Conservation (phyloP, 2,888 invertebrate species). For the Lathronympha strigana region DNA sequence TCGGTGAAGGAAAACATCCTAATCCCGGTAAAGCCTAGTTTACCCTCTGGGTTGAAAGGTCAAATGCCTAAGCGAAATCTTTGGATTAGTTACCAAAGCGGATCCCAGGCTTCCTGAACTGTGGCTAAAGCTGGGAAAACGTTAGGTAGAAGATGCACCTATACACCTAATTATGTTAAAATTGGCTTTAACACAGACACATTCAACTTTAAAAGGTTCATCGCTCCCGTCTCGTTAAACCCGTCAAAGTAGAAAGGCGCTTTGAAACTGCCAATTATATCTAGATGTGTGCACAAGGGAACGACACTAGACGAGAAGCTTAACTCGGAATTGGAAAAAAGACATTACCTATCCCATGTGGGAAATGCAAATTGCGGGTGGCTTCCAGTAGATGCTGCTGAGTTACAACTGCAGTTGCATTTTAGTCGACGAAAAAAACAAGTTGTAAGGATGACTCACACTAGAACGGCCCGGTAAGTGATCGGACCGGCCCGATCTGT, state of each 20-base stretch:
- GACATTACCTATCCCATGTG: constrained; percentile 52
- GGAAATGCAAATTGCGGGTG: constrained; percentile 56
- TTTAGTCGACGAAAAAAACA: too few species aligned
- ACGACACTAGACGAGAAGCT: constrained; percentile 22
- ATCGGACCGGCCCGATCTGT: too few species aligned
- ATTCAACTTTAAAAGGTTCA: constrained; percentile 16
- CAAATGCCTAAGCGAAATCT: too few species aligned
- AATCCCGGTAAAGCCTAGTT: too few species aligned
- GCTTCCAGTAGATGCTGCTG: background rate
- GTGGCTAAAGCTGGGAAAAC: too few species aligned
- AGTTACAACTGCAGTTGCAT: background rate
- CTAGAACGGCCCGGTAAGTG: too few species aligned
- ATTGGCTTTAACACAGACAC: background rate
- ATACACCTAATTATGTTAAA: background rate
- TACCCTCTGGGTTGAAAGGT: too few species aligned
- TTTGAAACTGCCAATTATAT: constrained; percentile 6
- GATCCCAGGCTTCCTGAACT: too few species aligned
- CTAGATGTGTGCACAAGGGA: constrained; percentile 8
- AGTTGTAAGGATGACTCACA: too few species aligned
- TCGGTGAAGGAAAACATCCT: too few species aligned
- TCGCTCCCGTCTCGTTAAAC: constrained; percentile 6
- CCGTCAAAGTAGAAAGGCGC: constrained; percentile 13
- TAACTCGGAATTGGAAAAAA: constrained; percentile 46
- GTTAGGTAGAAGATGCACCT: background rate
- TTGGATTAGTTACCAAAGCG: too few species aligned